A percentile compares a stretch with the other conserved stretches of the same genome.
Conservation (phyloP, 2,113 vertebrate genomes). For the Phrynosoma blainvillii region DNA sequence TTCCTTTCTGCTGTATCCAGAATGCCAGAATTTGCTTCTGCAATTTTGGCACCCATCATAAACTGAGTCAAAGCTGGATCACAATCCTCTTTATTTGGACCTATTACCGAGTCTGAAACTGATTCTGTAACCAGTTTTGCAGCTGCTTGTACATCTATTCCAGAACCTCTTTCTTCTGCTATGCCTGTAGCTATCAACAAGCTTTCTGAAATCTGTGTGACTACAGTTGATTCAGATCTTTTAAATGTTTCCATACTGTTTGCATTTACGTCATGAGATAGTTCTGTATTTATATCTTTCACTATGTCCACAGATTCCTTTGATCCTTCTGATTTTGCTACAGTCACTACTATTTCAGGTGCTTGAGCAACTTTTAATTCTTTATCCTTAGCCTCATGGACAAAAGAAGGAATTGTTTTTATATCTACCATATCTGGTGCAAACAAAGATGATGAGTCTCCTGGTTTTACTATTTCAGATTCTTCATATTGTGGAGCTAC, state of each 20-base stretch:
- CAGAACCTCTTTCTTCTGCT: conserved; percentile 70
- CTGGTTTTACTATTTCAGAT: neutral
- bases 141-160: neutral
- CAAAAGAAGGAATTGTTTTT: neutral
- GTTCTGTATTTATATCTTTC: neutral
- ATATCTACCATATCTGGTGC: neutral
- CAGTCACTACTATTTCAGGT: neutral
- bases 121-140: neutral
- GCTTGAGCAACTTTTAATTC: neutral
- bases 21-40: neutral
- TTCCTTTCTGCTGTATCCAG: neutral
- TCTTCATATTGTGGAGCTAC: neutral
- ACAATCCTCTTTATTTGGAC: neutral
- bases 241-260: neutral
- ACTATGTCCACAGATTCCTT: neutral
- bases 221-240: neutral
- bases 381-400: neutral
- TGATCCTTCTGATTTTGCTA: neutral
- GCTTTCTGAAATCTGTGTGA: neutral
- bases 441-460: neutral
- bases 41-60: conserved; percentile 8
- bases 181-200: conserved; percentile 64
- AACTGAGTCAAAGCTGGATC: neutral
- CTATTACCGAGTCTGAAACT: neutral
- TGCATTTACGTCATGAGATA: neutral